Evolutionary conservation across 2,888 invertebrate genomes (phyloP), one percentile per base, ranked within the genome.

Genomic region (Trachelus iudaicus): DNA sequence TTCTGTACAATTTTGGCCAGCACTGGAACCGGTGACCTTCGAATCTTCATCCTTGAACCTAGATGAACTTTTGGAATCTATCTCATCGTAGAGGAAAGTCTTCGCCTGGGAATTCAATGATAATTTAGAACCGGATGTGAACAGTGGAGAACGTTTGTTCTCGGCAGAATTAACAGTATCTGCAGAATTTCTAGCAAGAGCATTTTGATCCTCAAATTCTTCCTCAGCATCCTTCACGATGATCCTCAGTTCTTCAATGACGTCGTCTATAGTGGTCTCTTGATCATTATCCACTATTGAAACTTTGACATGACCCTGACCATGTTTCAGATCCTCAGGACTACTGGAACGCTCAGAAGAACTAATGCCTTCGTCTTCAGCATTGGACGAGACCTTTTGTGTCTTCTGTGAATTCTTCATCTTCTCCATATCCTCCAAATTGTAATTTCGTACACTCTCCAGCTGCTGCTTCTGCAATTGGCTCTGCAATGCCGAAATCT

Each of bases 351-450:
- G 92, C 89, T 97, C 97, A 0, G 97, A 97, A 12, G 97, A 97
- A 87, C 96, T 97, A 83, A 97, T 97, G 11, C 97, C 97, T 93
- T 97, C 97, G 88, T 97, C 97, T 92, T 97, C 97, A 69, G 96
- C 96, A 83, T 96, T 96, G 11, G 96, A 95, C 71, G 95, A 95
- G 3, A 90, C 83, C 71, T 89, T 89, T 4, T 86, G 83, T 12
- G 79, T 81, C 40, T 85, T 83, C 33, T 85, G 85, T 30, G 79
- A 30, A 13, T 13, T 37, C 73, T 73, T 73, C 34, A 37, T 35
- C 12, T 78, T 76, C 30, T 76, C 68, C 13, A 75, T 69, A 4
- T 81, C 84, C 6, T 85, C 84, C 69, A 80, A 40, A 73, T 88
- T 90, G 83, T 88, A 87, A 77, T 80, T 85, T 79, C 88, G 90